These are phyloP conservation scores for Scaptomyza tumidula DNA, from an alignment of 2,888 invertebrate species.

Conservation along the genomic window DNA sequence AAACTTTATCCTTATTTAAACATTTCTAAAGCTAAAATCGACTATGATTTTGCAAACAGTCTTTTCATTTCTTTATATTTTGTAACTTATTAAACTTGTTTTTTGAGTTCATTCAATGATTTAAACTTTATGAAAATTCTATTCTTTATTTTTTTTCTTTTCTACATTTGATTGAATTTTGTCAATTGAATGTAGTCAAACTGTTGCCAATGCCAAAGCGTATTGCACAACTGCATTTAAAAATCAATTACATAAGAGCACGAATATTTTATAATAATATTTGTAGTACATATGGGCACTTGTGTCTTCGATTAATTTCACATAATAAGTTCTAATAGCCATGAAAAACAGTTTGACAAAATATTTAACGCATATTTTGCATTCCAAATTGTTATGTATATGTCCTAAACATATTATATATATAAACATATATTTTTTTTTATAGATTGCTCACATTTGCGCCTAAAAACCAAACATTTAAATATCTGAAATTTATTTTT, in stretches of 20 bases:
- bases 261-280: not conserved
- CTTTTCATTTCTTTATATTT: too few species aligned
- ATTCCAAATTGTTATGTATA: conserved; percentile 50
- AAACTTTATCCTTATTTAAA: too few species aligned
- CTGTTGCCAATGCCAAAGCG: conserved; percentile 36
- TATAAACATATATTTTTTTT: conserved; percentile 26
- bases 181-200: conserved; percentile 67
- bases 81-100: too few species aligned
- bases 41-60: too few species aligned
- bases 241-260: conserved; percentile 58
- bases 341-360: conserved; percentile 45
- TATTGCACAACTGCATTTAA: conserved; percentile 38
- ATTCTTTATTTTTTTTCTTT: not conserved
- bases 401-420: conserved; percentile 2
- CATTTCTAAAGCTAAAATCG: too few species aligned
- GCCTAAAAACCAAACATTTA: conserved; percentile 47
- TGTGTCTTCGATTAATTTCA: conserved; percentile 41
- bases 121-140: not conserved
- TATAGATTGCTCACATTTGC: conserved; percentile 42
- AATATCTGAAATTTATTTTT: conserved; percentile 56
- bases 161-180: conserved; percentile 74
- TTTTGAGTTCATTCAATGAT: not conserved
- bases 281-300: conserved; percentile 11
- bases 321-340: conserved; percentile 24
- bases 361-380: conserved; percentile 63